Percentiles rank a stretch among this genome's conserved stretches.
phyloP scores from a whole-genome alignment of 2,113 vertebrate genomes.

The Phalacrocorax brasilianus region DNA sequence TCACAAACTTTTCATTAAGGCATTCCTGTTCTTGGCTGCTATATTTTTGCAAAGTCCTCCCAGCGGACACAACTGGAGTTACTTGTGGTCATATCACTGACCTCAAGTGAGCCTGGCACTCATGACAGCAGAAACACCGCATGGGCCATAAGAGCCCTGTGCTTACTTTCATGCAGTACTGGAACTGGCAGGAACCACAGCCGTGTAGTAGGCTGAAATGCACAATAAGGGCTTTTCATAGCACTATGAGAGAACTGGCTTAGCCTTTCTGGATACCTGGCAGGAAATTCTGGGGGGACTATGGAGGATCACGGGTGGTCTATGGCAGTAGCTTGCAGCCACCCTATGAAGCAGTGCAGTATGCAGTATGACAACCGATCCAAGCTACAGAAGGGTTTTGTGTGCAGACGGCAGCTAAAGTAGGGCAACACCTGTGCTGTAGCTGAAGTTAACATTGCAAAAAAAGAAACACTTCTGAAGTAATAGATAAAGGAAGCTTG shows the following conservation, averaged over 20 bases:
- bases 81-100: neutral
- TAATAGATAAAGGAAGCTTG: neutral
- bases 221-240: neutral
- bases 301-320: neutral
- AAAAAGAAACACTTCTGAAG: neutral
- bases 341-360: neutral
- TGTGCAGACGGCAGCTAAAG: constrained; percentile 14
- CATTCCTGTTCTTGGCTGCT: neutral
- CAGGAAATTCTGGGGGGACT: neutral
- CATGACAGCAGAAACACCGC: neutral
- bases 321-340: neutral
- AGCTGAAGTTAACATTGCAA: neutral
- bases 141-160: neutral
- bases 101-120: neutral
- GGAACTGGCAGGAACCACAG: neutral
- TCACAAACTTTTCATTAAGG: neutral
- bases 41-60: neutral
- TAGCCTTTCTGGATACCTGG: neutral
- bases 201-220: neutral
- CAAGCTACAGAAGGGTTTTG: neutral
- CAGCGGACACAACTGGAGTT: neutral
- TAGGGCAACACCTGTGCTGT: constrained; percentile 47
- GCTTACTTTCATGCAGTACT: fast-evolving
- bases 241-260: neutral
- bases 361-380: neutral